Base-by-base conservation (phyloP, 2,113 vertebrate species). In the Agelaius tricolor region DNA sequence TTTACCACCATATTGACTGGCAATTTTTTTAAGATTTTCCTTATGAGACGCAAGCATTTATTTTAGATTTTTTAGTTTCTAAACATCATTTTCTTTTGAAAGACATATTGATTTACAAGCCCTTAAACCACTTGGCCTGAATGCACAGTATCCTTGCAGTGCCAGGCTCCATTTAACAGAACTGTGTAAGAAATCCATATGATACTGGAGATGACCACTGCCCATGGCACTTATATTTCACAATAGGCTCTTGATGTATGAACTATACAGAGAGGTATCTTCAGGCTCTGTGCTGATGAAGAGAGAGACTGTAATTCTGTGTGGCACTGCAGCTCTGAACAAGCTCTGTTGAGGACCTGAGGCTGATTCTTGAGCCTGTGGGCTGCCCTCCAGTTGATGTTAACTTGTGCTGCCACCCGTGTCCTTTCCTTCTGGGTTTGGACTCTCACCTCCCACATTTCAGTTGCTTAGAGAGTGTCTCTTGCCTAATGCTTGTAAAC, bases 161-260 rank as follows among this genome's bases (percentile, higher is more conserved):
- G 26, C n/a, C 26, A 61, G 37, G 6, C 19, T 80, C 24, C 5
- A 1, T 71, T 66, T 49, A 30, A 26, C 13, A 41, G 30, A 8
- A 9, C 43, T 69, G 27, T 13, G 0, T 23, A 8, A 68, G 26
- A 63, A 27, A n/a, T 72, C 49, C 1, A 0, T 51, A 7, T 24
- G 54, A 19, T 52, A 28, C 2, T 47, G 43, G 47, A 80, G 75
- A 58, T 76, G 11, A 35, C 47, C 30, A 26, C 6, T 1, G 10
- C 16, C 15, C 13, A 4, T 6, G 30, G 51, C 33, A 49, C 22
- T 86, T 33, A 7, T 0, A 0, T 69, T 88, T 80, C n/a, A 21
- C 7, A n/a, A 7, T 13, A 15, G 31, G 9, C 28, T 74, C 13
- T 55, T 62, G 46, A 27, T 68, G 5, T 44, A 27, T 47, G 39